These are phyloP conservation scores for Holacanthella duospinosa DNA, from an alignment of 2,888 invertebrate species.

Conservation along the genomic window DNA sequence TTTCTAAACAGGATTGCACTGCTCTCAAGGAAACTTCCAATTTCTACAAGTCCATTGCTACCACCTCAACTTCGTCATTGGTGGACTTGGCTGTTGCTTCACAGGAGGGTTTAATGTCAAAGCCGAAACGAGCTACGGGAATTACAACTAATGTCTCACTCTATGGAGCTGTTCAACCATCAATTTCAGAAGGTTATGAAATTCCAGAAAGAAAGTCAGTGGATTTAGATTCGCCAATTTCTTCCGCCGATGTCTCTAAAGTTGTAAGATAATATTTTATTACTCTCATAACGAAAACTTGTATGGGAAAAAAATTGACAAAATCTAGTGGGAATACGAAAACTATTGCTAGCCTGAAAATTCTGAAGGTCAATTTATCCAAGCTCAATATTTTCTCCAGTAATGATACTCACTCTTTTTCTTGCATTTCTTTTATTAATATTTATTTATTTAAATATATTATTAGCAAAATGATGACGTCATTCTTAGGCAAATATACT, in stretches of 20 bases:
- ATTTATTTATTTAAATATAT: no score
- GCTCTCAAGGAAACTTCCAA: not conserved
- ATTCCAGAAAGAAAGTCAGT: not conserved
- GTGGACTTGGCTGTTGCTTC: not conserved
- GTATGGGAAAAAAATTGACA: no score
- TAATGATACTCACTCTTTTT: no score
- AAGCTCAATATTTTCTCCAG: no score
- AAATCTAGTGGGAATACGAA: no score
- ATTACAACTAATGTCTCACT: not conserved
- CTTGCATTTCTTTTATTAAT: no score
- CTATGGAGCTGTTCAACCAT: not conserved
- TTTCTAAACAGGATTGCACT: not conserved
- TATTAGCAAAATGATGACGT: no score
- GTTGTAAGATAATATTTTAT: not conserved
- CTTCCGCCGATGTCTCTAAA: not conserved
- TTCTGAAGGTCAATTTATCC: no score
- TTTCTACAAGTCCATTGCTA: not conserved
- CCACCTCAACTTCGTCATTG: conserved; percentile 1
- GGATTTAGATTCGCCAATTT: not conserved
- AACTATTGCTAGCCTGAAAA: no score
- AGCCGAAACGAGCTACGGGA: not conserved
- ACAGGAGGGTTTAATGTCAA: not conserved
- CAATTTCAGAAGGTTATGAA: not conserved
- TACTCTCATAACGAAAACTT: not conserved
- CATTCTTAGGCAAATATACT: no score